A percentile compares a stretch with the other conserved stretches of the same genome.
Conservation (phyloP, 2,113 vertebrate genomes). For the Neogobius melanostomus region DNA sequence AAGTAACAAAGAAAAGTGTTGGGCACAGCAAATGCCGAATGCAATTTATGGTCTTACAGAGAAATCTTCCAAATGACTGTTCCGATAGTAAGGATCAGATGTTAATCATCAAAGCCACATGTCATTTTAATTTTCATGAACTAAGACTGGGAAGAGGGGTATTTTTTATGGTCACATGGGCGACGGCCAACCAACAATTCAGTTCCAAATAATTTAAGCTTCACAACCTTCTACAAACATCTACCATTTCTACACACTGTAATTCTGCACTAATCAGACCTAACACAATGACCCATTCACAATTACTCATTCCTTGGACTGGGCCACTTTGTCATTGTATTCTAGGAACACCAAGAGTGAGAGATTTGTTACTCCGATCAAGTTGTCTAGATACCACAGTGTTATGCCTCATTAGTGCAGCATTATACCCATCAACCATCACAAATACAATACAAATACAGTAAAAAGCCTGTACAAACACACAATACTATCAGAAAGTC, state of each 20-base stretch:
- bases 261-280: constrained; percentile 17
- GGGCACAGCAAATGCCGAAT: constrained; percentile 46
- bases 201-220: constrained; percentile 35
- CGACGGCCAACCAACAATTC: constrained; percentile 53
- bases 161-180: constrained; percentile 14
- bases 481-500: constrained; percentile 38
- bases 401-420: neutral
- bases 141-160: constrained; percentile 21
- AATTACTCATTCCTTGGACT: neutral
- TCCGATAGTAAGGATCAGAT: neutral
- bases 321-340: neutral
- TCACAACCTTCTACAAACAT: constrained; percentile 62
- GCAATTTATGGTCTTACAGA: constrained; percentile 24
- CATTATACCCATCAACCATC: constrained; percentile 38
- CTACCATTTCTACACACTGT: constrained; percentile 43
- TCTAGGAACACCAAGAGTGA: neutral
- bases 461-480: constrained; percentile 48
- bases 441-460: constrained; percentile 62
- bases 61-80: neutral
- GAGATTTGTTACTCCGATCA: neutral
- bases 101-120: neutral
- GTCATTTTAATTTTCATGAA: neutral
- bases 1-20: constrained; percentile 68
- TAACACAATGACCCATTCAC: neutral
- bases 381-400: neutral